phyloP scores from a whole-genome alignment of 2,797 vertebrate species.

The Cuniculus paca region DNA sequence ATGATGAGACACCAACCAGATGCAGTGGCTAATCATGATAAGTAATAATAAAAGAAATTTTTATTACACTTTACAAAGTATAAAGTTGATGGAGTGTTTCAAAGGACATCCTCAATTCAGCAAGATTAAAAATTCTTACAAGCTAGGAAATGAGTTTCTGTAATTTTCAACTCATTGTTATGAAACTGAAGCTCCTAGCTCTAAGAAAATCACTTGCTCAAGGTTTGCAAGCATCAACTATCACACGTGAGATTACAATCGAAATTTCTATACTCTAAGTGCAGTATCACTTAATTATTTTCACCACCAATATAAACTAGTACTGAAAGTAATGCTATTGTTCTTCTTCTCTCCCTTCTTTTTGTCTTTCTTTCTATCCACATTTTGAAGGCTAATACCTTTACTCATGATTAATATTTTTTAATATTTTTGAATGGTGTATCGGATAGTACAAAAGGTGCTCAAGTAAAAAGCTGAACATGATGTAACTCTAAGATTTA shows the following conservation, averaged over 20 bases:
- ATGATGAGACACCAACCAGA: not conserved
- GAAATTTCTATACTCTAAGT: not conserved
- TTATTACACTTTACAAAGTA: not conserved
- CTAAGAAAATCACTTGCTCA: not conserved
- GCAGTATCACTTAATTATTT: not conserved
- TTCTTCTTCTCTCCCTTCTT: not conserved
- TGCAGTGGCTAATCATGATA: not conserved
- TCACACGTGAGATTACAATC: not conserved
- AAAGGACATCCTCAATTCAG: not conserved
- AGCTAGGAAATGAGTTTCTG: not conserved
- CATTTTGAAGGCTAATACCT: not conserved
- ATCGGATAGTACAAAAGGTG: not conserved
- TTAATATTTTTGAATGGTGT: not conserved
- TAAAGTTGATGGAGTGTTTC: not conserved
- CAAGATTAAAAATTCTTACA: not conserved
- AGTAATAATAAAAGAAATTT: not conserved
- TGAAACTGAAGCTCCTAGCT: not conserved
- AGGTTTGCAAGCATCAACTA: not conserved
- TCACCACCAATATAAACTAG: not conserved
- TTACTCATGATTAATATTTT: not conserved
- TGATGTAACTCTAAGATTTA: not conserved
- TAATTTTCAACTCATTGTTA: not conserved
- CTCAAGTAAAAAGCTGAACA: not conserved
- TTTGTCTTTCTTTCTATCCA: not conserved
- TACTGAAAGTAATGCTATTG: not conserved